Evolutionary conservation across 2,113 vertebrate genomes (phyloP), one percentile per base, ranked within the genome.

Genomic region (Maccullochella peelii): DNA sequence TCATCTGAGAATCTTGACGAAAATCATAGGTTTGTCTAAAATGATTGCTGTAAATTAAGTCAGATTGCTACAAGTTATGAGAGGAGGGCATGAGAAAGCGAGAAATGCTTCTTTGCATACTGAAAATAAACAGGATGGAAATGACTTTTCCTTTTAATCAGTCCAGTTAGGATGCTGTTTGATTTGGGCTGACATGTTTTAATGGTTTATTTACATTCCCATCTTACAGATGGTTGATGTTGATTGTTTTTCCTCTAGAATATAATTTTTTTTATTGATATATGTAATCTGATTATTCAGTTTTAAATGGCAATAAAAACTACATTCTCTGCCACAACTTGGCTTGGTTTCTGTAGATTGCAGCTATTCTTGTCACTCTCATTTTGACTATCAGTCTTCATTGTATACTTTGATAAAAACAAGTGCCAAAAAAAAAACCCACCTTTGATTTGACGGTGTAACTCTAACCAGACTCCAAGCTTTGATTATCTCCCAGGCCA

Each of bases 401-500:
- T 75, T 75, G 77, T 85, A 59, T 71, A 70, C 75, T 76, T 73
- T 73, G 69, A 75, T 84, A 66, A 78, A 78, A 87, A 92, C 63
- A 86, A 80, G 77, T 80, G 83, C 79, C 69, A 84, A 86, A 83
- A 67, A 86, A 88, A 80, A n/a, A n/a, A n/a, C n/a, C 85, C 77
- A 89, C 84, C 81, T 92, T 91, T 92, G 79, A 91, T 91, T 92
- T 85, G 73, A 85, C 20, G 9, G 61, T 52, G 73, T 83, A 82
- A 84, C 80, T 92, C 70, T 77, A 91, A 86, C 83, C 85, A 91
- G 91, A 89, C 88, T 89, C 77, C 18, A 23, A 76, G 85, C 85
- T 93, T 93, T 91, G 87, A 86, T 94, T 93, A 83, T 89, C 82
- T 87, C 71, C 77, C 55, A 67, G 73, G 84, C 83, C 87, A 91